These are phyloP conservation scores for Agrypnia vestita DNA, from an alignment of 1,140 invertebrate species.

Conservation along the genomic window DNA sequence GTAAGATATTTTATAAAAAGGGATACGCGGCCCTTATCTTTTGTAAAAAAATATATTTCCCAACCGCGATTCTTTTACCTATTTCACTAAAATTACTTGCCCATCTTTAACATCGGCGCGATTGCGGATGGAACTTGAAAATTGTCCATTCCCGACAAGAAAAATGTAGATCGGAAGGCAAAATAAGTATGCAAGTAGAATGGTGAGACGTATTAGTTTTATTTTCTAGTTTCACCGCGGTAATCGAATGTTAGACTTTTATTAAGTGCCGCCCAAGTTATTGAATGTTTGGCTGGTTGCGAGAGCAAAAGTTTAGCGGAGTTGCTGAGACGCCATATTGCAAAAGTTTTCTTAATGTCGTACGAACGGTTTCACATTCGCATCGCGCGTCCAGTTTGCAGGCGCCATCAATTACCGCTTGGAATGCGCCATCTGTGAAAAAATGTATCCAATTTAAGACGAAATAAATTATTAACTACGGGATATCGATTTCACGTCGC, in stretches of 20 bases:
- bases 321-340: slow-evolving; percentile 22
- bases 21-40: not conserved
- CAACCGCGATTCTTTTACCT: not conserved
- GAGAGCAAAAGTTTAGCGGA: not conserved
- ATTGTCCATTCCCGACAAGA: not conserved
- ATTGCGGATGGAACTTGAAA: not conserved
- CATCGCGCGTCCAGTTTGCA: slow-evolving; percentile 1
- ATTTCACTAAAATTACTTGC: not conserved
- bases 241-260: not conserved
- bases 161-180: not conserved
- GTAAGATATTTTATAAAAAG: not conserved
- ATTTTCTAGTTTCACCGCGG: not conserved
- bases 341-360: slow-evolving; percentile 26
- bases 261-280: not conserved
- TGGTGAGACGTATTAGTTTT: not conserved
- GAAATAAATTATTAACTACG: not conserved
- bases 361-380: slow-evolving; percentile 6
- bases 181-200: not conserved
- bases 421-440: slow-evolving; percentile 1
- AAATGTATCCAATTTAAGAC: not conserved
- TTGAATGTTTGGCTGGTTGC: slow-evolving; percentile 6
- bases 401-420: not conserved
- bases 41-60: not conserved
- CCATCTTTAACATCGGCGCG: not conserved
- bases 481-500: not conserved